These are phyloP conservation scores for Rattus norvegicus DNA, from an alignment of 2,113 vertebrate genomes.

Conservation along the genomic window DNA sequence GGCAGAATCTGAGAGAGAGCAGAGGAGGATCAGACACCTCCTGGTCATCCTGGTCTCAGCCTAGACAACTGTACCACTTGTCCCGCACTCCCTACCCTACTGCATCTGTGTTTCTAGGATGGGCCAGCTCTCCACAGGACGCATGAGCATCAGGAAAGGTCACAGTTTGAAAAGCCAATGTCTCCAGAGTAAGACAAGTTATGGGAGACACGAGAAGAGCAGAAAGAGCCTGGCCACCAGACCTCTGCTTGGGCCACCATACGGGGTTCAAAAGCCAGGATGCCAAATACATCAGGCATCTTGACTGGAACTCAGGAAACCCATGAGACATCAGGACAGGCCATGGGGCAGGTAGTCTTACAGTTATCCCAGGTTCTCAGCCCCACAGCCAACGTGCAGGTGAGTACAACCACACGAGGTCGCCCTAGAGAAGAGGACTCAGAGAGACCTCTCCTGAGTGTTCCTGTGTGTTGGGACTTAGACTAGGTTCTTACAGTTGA, in stretches of 20 bases:
- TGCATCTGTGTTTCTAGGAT: neutral
- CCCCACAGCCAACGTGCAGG: neutral
- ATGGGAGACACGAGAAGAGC: neutral
- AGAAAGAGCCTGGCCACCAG: neutral
- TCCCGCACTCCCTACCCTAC: neutral
- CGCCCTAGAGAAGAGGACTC: neutral
- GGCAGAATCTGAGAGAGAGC: neutral
- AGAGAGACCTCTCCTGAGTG: neutral
- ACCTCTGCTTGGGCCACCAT: neutral
- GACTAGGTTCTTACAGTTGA: neutral
- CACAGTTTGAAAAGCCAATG: neutral
- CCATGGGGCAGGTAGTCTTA: neutral
- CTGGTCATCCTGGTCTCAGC: neutral
- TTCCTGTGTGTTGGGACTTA: neutral
- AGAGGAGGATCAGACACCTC: neutral
- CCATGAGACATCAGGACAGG: neutral
- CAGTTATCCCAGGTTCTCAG: neutral
- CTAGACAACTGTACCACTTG: neutral
- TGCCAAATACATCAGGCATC: neutral
- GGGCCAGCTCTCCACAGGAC: neutral
- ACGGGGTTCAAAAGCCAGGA: neutral
- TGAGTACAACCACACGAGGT: neutral
- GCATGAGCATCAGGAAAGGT: neutral
- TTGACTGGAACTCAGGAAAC: neutral
- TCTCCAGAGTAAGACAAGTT: neutral